Percentiles rank a stretch among this genome's conserved stretches.
Conservation (phyloP, 1,140 invertebrate genomes). For the Andrena cerasifolii region DNA sequence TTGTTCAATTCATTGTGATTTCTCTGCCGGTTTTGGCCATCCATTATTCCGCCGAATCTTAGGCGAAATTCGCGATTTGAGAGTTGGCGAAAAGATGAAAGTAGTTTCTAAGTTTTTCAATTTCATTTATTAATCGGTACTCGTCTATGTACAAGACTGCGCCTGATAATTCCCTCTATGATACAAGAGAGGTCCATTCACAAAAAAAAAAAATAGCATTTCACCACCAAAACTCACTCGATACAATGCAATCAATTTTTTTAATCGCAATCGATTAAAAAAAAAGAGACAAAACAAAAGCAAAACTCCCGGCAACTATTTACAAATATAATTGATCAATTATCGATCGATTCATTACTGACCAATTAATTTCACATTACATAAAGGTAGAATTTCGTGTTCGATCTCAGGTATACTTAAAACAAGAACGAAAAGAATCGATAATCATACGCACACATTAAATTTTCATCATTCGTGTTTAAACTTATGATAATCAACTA, state of each 20-base stretch:
- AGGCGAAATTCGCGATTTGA: no score
- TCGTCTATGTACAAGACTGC: constrained; percentile 51
- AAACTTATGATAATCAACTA: no score
- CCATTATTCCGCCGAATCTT: no score
- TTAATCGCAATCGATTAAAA: constrained; percentile 46
- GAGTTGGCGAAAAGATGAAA: neutral
- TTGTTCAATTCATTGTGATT: no score
- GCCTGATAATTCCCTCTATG: constrained; percentile 41
- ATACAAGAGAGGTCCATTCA: constrained; percentile 41
- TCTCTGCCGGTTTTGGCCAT: no score
- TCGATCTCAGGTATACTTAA: neutral
- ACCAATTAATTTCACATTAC: neutral
- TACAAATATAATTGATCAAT: constrained; percentile 35
- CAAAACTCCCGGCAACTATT: constrained; percentile 6
- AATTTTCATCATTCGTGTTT: no score
- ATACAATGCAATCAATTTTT: constrained; percentile 45
- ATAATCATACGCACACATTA: no score
- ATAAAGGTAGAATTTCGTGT: neutral
- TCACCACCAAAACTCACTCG: constrained; percentile 7
- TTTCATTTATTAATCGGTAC: constrained; percentile 52
- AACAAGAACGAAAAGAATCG: no score
- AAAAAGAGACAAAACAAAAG: constrained; percentile 28
- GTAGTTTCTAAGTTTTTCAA: neutral
- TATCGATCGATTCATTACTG: constrained; percentile 20
- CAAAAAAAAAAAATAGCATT: constrained; percentile 27